phyloP scores from a whole-genome alignment of 1,140 invertebrate species.

The Archivesica marissinica region DNA sequence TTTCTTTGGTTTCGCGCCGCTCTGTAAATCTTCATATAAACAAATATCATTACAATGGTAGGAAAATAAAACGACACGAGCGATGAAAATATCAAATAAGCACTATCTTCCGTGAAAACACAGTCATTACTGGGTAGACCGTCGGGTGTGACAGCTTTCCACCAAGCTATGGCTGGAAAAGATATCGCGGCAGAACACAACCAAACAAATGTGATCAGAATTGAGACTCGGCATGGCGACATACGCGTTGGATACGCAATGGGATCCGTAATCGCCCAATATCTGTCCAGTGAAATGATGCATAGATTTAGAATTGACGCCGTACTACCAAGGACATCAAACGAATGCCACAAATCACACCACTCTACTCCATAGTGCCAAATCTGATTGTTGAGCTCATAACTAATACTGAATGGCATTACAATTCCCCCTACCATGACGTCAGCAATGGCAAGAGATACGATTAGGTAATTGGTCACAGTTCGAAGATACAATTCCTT shows the following conservation, averaged over 20 bases:
- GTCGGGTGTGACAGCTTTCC: constrained; percentile 85
- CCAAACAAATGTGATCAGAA: constrained; percentile 97
- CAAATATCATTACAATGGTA: constrained; percentile 84
- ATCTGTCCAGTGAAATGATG: constrained; percentile 92
- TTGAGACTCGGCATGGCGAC: constrained; percentile 91
- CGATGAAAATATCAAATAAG: constrained; percentile 84
- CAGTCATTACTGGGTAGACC: constrained; percentile 76
- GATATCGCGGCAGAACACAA: constrained; percentile 95
- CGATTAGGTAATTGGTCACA: constrained; percentile 99
- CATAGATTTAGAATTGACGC: constrained; percentile 98
- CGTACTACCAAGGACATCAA: constrained; percentile 98
- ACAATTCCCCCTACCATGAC: constrained; percentile 98
- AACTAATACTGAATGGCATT: constrained; percentile 97
- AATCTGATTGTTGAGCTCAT: constrained; percentile 90
- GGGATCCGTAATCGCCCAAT: constrained; percentile 97
- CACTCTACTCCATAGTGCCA: constrained; percentile 96
- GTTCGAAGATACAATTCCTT: constrained; percentile 98
- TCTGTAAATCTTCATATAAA: constrained; percentile 83
- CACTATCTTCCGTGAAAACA: constrained; percentile 84
- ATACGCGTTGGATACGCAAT: constrained; percentile 98
- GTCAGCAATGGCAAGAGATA: constrained; percentile 98
- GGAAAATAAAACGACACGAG: constrained; percentile 86
- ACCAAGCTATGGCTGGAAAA: constrained; percentile 97
- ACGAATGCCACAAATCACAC: constrained; percentile 98
- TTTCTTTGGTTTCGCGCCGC: constrained; percentile 79